phyloP scores from a whole-genome alignment of 2,888 invertebrate species.

The Diogma glabrata region DNA sequence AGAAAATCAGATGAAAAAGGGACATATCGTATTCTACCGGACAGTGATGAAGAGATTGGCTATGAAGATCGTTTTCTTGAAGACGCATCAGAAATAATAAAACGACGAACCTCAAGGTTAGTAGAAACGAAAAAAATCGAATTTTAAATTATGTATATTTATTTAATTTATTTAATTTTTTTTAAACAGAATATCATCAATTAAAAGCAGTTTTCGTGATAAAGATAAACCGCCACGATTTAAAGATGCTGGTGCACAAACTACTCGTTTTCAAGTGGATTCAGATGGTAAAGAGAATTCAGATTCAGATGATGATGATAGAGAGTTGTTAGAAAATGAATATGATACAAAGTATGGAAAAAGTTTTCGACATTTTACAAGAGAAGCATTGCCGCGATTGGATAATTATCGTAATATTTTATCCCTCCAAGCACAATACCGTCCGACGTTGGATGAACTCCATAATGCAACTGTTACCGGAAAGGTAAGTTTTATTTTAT shows the following conservation, averaged over 20 bases:
- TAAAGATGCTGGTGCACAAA: conserved; percentile 43
- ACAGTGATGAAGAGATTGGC: conserved; percentile 29
- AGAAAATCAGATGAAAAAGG: conserved; percentile 23
- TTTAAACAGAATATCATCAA: conserved; percentile 30
- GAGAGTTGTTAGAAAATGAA: conserved; percentile 40
- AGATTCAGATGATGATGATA: conserved; percentile 37
- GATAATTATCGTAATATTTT: conserved; percentile 84
- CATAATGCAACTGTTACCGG: conserved; percentile 70
- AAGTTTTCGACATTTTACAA: conserved; percentile 75
- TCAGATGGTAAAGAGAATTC: conserved; percentile 35
- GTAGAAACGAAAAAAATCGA: no score
- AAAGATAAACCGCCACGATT: conserved; percentile 50
- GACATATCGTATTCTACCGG: conserved; percentile 32
- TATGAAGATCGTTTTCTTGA: conserved; percentile 35
- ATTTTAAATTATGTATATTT: no score
- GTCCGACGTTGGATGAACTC: conserved; percentile 79
- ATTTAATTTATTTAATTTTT: no score
- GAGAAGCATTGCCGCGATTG: conserved; percentile 75
- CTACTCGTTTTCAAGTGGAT: conserved; percentile 48
- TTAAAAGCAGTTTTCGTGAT: conserved; percentile 52
- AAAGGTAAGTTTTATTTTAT: conserved; percentile 48
- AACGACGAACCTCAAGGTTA: conserved; percentile 29
- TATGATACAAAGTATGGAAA: conserved; percentile 62
- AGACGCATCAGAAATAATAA: conserved; percentile 29
- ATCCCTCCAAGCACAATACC: conserved; percentile 75